Base-by-base conservation (phyloP, 2,888 invertebrate species). In the Rhagophthalmus giganteus region DNA sequence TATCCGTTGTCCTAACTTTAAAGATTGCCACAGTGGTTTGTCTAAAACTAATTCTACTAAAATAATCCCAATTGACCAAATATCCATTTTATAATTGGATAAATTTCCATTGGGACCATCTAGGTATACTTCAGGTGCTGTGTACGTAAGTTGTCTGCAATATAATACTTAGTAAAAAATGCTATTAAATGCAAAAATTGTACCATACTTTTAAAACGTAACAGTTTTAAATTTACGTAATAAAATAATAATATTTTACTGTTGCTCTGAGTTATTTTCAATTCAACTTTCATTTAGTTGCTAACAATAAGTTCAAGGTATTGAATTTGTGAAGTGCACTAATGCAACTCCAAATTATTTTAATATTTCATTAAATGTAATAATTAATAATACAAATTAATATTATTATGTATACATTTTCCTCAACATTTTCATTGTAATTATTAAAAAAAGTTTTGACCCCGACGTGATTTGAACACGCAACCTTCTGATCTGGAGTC, bases 401-500 rank as follows among this genome's bases (percentile, higher is more conserved):
- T 2, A 27, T n/a, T 27, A 9, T 27, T 27, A 27, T 8, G n/a
- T 27, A 3, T 4, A 2, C 10, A 7, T 27, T 24, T 24, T n/a
- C n/a, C n/a, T n/a, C n/a, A n/a, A n/a, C n/a, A n/a, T n/a, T n/a
- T n/a, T n/a, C n/a, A n/a, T n/a, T n/a, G n/a, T n/a, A n/a, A n/a
- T n/a, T n/a, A n/a, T 20, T 20, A 42, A 40, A 37, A 41, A 37
- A 35, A 30, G 10, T 24, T 61, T 74, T 89, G 90, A 90, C 90
- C 90, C 89, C 89, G 89, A 90, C 89, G 90, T 90, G 90, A 90
- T 89, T 90, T 88, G 90, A 91, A 91, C 91, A 90, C 90, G 90
- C 90, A 91, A 89, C 90, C 90, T 91, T 91, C 90, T 90, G 91
- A 91, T 90, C 91, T 91, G 91, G 90, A 91, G 90, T 91, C 90